Percentiles rank a stretch among this genome's conserved stretches.
Conservation (phyloP, 2,888 invertebrate genomes). For the Clepsis dumicolana region DNA sequence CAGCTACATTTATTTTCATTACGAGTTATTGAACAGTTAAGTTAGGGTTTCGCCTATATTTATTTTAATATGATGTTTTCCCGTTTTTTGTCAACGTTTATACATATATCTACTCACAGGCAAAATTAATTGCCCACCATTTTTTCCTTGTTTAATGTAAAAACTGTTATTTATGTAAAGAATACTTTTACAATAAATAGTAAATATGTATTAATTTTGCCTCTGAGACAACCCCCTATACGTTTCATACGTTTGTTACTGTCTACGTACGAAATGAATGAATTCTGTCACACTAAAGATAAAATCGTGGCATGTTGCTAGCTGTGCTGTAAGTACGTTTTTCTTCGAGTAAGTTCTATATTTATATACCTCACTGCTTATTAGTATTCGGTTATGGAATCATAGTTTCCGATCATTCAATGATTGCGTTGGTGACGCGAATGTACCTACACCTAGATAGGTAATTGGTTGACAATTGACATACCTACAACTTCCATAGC, state of each 20-base stretch:
- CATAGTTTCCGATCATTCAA: not conserved
- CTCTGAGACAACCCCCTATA: too few species aligned
- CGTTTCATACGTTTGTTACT: too few species aligned
- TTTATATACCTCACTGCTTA: not conserved
- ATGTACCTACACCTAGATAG: too few species aligned
- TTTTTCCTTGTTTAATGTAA: too few species aligned
- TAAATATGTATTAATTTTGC: too few species aligned
- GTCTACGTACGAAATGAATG: too few species aligned
- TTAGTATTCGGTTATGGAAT: not conserved
- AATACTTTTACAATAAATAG: too few species aligned
- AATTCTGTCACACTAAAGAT: too few species aligned
- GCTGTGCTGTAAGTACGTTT: not conserved
- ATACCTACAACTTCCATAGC: not conserved
- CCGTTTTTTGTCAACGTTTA: not conserved
- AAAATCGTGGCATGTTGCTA: not conserved
- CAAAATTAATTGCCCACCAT: too few species aligned
- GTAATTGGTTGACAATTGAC: not conserved
- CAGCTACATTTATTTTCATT: constrained; percentile 77
- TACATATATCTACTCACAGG: too few species aligned
- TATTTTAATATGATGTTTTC: constrained; percentile 45
- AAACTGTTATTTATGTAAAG: too few species aligned
- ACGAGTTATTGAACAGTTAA: constrained; percentile 70
- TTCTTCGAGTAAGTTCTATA: too few species aligned
- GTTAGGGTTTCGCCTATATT: constrained; percentile 55
- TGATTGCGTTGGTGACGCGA: not conserved